These are phyloP conservation scores for Cylas formicarius DNA, from an alignment of 1,140 invertebrate species.

Conservation along the genomic window DNA sequence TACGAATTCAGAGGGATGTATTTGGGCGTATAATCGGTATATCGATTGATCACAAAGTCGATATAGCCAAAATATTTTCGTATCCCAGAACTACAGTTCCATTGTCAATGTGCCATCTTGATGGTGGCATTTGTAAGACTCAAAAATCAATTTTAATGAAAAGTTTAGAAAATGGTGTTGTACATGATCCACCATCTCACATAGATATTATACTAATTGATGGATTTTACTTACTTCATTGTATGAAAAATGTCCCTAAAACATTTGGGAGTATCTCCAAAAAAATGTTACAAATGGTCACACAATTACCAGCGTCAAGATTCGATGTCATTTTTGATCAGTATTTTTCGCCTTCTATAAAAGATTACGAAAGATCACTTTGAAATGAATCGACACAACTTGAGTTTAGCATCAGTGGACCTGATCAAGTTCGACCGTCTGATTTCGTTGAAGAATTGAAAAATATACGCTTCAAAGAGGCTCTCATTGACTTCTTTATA, in stretches of 20 bases:
- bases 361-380: conserved; percentile 24
- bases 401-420: too few relatives aligned
- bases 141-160: conserved; percentile 30
- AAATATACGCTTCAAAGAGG: conserved; percentile 10
- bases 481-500: conserved; percentile 20
- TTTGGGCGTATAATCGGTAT: conserved; percentile 28
- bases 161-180: conserved; percentile 24
- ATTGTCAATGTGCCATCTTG: conserved; percentile 34
- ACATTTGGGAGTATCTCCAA: conserved; percentile 34
- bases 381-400: too few relatives aligned
- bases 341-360: conserved; percentile 26
- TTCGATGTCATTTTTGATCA: conserved; percentile 25
- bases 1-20: conserved; percentile 35
- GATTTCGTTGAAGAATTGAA: conserved; percentile 15
- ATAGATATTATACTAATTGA: conserved; percentile 23
- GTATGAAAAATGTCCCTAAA: conserved; percentile 32
- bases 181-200: conserved; percentile 19
- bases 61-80: conserved; percentile 25
- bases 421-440: not conserved
- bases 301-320: conserved; percentile 13
- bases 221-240: conserved; percentile 30
- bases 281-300: conserved; percentile 29
- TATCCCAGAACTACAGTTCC: conserved; percentile 31
- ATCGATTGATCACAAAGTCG: conserved; percentile 25
- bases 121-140: conserved; percentile 34